Percentiles rank a stretch among this genome's conserved stretches.
Evolutionary conservation across 2,113 vertebrate genomes (phyloP).

Genomic region (Oreotragus oreotragus): DNA sequence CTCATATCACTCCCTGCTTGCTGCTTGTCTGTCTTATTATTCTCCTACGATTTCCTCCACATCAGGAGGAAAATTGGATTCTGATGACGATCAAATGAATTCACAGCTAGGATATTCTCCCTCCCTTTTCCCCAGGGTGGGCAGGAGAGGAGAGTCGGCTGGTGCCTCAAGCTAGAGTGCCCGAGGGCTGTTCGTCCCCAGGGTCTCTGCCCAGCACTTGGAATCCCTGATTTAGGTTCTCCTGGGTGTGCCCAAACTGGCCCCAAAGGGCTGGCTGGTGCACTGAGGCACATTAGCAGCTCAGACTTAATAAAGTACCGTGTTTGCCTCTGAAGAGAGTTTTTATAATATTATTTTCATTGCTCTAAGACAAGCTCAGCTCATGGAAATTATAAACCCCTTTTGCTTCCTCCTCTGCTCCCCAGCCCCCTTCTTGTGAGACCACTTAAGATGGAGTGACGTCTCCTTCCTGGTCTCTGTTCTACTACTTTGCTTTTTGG

Average conservation of each 20-base stretch:
- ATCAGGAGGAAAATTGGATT: constrained; percentile 71
- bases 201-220: accelerated
- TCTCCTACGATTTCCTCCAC: constrained; percentile 62
- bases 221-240: background rate
- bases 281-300: background rate
- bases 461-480: background rate
- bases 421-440: background rate
- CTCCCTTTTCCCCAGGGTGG: background rate
- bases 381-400: background rate
- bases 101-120: background rate
- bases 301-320: background rate
- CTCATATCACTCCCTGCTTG: background rate
- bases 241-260: background rate
- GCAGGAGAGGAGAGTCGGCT: background rate
- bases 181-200: accelerated
- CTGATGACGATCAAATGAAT: constrained; percentile 58
- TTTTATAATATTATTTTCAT: constrained; percentile 4
- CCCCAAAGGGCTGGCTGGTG: background rate
- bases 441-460: background rate
- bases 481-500: background rate
- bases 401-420: background rate
- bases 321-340: background rate
- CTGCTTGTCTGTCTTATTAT: constrained; percentile 25
- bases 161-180: background rate
- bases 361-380: background rate